These are phyloP conservation scores for Hyalella azteca DNA, from an alignment of 2,888 invertebrate species.

Conservation along the genomic window DNA sequence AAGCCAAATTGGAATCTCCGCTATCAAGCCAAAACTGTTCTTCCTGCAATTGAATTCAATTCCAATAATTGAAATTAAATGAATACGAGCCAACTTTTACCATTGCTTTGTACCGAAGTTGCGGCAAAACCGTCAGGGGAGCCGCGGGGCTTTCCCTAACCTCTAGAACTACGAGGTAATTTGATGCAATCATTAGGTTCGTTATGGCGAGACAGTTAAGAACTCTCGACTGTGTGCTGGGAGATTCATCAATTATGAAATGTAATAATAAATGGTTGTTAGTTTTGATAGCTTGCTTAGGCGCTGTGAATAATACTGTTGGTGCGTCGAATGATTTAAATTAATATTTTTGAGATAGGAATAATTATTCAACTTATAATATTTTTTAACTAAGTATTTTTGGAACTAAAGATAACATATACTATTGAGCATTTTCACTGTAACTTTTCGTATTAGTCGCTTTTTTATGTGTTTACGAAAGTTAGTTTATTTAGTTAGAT, in stretches of 20 bases:
- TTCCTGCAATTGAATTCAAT: background rate
- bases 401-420: too few relatives aligned
- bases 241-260: background rate
- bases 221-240: background rate
- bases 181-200: background rate
- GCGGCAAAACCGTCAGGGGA: background rate
- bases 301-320: too few relatives aligned
- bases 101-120: background rate
- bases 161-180: background rate
- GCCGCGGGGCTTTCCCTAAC: background rate
- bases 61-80: constrained; percentile 29
- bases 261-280: too few relatives aligned
- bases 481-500: too few relatives aligned
- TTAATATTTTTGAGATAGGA: too few relatives aligned
- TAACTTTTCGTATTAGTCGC: too few relatives aligned
- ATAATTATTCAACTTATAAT: too few relatives aligned
- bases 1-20: background rate
- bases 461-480: too few relatives aligned
- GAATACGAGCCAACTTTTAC: constrained; percentile 8
- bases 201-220: background rate
- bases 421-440: too few relatives aligned
- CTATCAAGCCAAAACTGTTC: background rate
- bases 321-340: too few relatives aligned
- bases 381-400: too few relatives aligned
- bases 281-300: too few relatives aligned